Base-by-base conservation (phyloP, 2,113 vertebrate species). In the Tyrannus savana region DNA sequence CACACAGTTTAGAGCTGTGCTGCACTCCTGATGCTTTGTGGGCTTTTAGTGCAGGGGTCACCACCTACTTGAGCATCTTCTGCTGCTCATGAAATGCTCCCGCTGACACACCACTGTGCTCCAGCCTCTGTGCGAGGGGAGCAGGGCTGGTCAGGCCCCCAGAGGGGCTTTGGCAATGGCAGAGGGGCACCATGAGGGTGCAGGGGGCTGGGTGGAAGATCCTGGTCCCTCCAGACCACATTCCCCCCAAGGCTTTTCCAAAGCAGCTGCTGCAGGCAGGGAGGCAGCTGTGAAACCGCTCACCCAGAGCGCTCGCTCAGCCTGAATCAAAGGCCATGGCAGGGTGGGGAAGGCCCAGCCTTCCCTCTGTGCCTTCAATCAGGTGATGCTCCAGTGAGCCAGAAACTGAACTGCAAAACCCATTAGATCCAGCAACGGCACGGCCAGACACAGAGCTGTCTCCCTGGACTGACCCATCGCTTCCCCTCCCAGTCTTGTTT, bases 311-410 rank as follows among this genome's bases (percentile, higher is more conserved):
- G 80, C 59, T 53, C 25, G 0, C 87, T 56, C n/a, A 68, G 55
- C 84, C 55, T 23, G 39, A 69, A 9, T 56, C 19, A 14, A 37
- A 41, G 60, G 59, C 37, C 19, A 5, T 21, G 64, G 11, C 5
- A 3, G 46, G 0, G 33, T 1, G 14, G 50, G 83, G 55, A 58
- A 16, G 73, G 81, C 46, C 84, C 33, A 3, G 39, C 74, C 73
- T 73, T 69, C 84, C 68, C 89, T 39, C 68, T 9, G 39, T 2
- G 46, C n/a, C 5, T 78, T 71, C 69, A 19, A 27, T 58, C 85
- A 71, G 66, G 78, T 2, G 69, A 95, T 75, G 96, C 90, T 95
- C 85, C 93, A 83, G 30, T n/a, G 92, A 96, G 84, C 87, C 90
- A 91, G 84, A 87, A 95, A 75, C 71, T 8, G 74, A 90, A 23